These are phyloP conservation scores for Datnioides undecimradiatus DNA, from an alignment of 2,113 vertebrate species.

Conservation along the genomic window DNA sequence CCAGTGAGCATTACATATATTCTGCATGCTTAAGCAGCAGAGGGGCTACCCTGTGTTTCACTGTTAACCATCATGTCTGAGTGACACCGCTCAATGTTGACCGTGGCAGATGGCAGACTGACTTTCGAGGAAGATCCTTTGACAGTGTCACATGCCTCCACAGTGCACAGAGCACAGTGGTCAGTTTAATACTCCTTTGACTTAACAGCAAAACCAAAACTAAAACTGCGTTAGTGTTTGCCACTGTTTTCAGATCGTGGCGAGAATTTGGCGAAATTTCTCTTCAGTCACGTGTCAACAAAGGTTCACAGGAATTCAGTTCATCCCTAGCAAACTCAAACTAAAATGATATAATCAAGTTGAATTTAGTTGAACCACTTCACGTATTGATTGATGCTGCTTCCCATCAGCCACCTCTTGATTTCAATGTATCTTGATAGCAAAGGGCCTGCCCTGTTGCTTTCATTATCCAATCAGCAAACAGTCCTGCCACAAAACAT, in stretches of 20 bases:
- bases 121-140: not conserved
- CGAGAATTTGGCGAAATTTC: not conserved
- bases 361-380: not conserved
- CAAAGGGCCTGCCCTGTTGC: not conserved
- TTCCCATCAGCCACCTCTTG: not conserved
- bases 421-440: not conserved
- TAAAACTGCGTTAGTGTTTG: too few relatives aligned
- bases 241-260: too few relatives aligned
- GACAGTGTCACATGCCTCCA: not conserved
- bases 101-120: too few relatives aligned
- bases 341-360: not conserved
- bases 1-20: not conserved
- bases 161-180: too few relatives aligned
- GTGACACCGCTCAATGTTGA: not conserved
- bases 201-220: too few relatives aligned
- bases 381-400: not conserved
- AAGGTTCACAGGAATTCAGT: not conserved
- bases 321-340: not conserved
- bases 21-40: not conserved
- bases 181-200: too few relatives aligned
- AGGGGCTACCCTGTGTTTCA: not conserved
- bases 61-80: not conserved
- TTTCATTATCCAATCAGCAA: slow-evolving; percentile 10
- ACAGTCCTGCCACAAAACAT: not conserved
- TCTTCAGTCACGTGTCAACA: not conserved